These are phyloP conservation scores for Oreochromis mossambicus DNA, from an alignment of 2,797 vertebrate species.

Conservation along the genomic window DNA sequence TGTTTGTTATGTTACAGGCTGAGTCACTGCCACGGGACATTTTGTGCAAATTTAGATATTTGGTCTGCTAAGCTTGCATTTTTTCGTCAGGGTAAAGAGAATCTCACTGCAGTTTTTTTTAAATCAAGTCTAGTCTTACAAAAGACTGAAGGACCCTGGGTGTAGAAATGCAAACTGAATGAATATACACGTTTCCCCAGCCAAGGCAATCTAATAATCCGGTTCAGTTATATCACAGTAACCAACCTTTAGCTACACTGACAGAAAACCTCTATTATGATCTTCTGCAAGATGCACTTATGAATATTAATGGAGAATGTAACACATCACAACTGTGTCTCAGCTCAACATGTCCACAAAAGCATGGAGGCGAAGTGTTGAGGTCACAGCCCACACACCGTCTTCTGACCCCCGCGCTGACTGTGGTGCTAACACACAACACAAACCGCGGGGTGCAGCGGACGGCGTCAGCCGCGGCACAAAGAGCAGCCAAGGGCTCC, in stretches of 20 bases:
- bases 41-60: background rate
- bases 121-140: background rate
- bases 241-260: background rate
- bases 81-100: background rate
- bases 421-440: background rate
- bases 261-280: background rate
- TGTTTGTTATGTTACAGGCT: background rate
- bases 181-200: fast-evolving
- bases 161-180: background rate
- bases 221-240: fast-evolving
- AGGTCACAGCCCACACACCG: background rate
- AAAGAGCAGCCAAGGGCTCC: background rate
- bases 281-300: background rate
- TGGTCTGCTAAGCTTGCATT: background rate
- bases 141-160: background rate
- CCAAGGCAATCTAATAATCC: fast-evolving
- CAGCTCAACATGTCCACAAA: background rate
- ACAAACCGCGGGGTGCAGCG: background rate
- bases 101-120: background rate
- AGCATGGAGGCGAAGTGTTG: background rate
- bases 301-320: conserved; percentile 23
- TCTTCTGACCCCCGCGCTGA: background rate
- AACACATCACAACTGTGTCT: background rate
- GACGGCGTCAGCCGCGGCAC: background rate
- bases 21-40: background rate